These are phyloP conservation scores for Sapayoa aenigma DNA, from an alignment of 2,113 vertebrate genomes.

Conservation along the genomic window DNA sequence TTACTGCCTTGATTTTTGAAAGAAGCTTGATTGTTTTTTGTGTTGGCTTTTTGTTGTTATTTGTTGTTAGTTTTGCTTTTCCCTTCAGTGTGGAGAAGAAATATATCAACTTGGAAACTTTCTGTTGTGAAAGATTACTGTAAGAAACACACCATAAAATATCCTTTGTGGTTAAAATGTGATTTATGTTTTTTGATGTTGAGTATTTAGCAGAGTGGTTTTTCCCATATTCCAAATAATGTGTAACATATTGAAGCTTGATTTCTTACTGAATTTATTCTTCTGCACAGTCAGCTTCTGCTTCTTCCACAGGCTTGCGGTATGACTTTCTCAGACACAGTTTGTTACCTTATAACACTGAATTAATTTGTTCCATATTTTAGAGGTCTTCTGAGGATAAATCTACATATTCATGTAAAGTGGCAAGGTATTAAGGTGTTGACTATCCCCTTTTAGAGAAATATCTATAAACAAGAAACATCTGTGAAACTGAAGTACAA, in stretches of 20 bases:
- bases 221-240: not conserved
- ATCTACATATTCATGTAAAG: not conserved
- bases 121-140: not conserved
- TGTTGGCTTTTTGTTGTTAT: not conserved
- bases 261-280: not conserved
- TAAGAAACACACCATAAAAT: not conserved
- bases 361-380: slow-evolving; percentile 25
- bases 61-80: not conserved
- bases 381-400: not conserved
- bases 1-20: slow-evolving; percentile 11
- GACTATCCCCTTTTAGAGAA: not conserved
- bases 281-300: not conserved
- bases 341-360: slow-evolving; percentile 4
- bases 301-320: not conserved
- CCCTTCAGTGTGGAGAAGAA: not conserved
- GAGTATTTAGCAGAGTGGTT: not conserved
- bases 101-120: not conserved
- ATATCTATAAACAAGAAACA: not conserved
- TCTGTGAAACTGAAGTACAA: not conserved
- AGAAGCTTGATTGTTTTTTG: not conserved
- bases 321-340: not conserved
- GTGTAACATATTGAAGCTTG: not conserved
- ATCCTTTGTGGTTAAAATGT: not conserved
- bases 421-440: not conserved
- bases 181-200: not conserved